A percentile compares a stretch with the other conserved stretches of the same genome.
Evolutionary conservation across 2,888 invertebrate species (phyloP).

Genomic region (Sinohyriopsis cumingii): DNA sequence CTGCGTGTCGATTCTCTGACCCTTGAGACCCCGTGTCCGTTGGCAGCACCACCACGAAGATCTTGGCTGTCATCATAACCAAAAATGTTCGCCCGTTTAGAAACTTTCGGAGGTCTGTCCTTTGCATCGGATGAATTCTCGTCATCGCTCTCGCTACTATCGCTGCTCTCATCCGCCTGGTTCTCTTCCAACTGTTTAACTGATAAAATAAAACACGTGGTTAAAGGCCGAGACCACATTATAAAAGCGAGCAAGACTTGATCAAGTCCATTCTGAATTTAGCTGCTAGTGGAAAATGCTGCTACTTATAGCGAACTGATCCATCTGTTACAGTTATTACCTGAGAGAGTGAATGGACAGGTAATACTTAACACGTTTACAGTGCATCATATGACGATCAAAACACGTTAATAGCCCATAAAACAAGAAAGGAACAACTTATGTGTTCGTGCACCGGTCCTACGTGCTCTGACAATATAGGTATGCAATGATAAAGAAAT

Average conservation of each 20-base stretch:
- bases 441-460: no score
- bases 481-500: no score
- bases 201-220: conserved; percentile 3
- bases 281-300: no score
- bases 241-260: background rate
- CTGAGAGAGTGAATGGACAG: no score
- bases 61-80: conserved; percentile 16
- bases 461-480: no score
- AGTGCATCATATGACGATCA: no score
- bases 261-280: no score
- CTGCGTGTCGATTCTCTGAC: conserved; percentile 26
- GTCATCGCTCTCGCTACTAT: conserved; percentile 38
- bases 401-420: no score
- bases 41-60: conserved; percentile 1
- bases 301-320: no score
- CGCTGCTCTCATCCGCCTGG: conserved; percentile 50
- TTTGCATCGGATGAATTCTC: background rate
- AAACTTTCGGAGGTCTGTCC: background rate
- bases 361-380: no score
- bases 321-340: no score
- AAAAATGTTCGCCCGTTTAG: conserved; percentile 2
- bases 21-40: background rate
- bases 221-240: background rate
- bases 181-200: conserved; percentile 52
- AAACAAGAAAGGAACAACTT: no score